Conservation (phyloP, 2,888 invertebrate species). For the Biston betularia region DNA sequence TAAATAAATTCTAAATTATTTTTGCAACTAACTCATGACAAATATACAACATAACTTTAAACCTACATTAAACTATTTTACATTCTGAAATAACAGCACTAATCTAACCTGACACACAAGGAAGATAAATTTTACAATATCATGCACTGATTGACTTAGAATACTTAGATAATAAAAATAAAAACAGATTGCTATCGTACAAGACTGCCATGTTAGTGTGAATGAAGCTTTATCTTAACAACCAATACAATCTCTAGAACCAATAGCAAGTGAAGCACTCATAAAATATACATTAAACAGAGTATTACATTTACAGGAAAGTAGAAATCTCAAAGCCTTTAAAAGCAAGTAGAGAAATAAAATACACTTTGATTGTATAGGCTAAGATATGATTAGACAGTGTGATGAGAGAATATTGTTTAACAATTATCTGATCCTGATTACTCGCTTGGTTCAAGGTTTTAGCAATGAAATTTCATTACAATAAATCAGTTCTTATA, state of each 20-base stretch:
- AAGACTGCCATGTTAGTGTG: background rate
- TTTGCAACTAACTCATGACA: slow-evolving; percentile 5
- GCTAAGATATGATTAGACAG: too few species aligned
- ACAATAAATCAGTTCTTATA: slow-evolving; percentile 61
- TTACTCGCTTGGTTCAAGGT: too few species aligned
- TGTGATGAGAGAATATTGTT: too few species aligned
- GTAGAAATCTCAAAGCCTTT: background rate
- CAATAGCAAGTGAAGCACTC: background rate
- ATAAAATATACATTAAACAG: background rate
- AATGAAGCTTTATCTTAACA: background rate
- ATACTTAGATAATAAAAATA: too few species aligned
- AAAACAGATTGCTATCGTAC: too few species aligned
- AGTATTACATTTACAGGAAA: background rate
- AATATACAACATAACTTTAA: slow-evolving; percentile 17
- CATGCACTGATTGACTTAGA: background rate
- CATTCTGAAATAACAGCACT: background rate
- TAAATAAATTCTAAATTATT: slow-evolving; percentile 10
- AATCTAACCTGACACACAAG: background rate
- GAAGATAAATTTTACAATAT: background rate
- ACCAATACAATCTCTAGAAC: background rate
- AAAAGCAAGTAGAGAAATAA: background rate
- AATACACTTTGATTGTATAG: background rate
- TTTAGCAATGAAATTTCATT: too few species aligned
- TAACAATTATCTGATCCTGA: too few species aligned
- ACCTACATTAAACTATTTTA: background rate